Base-by-base conservation (phyloP, 2,888 invertebrate genomes). In the Machimus atricapillus region DNA sequence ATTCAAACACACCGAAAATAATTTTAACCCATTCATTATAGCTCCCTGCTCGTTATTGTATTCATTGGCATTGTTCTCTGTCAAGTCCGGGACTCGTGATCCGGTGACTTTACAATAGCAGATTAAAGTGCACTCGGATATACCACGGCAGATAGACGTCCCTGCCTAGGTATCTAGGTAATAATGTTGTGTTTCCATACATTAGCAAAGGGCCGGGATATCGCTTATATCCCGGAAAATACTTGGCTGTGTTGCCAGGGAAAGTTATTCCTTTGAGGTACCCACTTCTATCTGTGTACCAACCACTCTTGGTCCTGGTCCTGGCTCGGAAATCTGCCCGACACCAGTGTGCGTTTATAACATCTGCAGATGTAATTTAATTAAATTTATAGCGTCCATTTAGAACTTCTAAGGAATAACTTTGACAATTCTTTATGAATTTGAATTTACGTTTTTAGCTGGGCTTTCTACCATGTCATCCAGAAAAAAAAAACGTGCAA, bases 51-150 rank as follows among this genome's bases (percentile, higher is more conserved):
- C 90, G 91, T 91, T 91, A 92, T 92, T 92, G 92, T 92, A 91
- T 92, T 92, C 91, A 91, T 92, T 92, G 91, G 90, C 90, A 90
- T 91, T 91, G 91, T 90, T 90, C 89, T 87, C 89, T 89, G 90
- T 89, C 90, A 89, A 89, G 90, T 90, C 90, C 89, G 90, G 89
- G 81, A 87, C 87, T 88, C 87, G 89, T 89, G 88, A 88, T 88
- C 89, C 89, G 56, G 34, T 19, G 77, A 81, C 88, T 89, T 87
- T 89, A 90, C 89, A 90, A 89, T 90, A 89, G 77, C 86, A 78
- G 78, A 78, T 78, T 78, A 78, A 78, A 86, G 77, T 58, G 52
- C 46, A 85, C 85, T 52, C 27, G 27, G 37, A n/a, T 81, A 34
- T 81, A 31, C 52, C 31, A 27, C 52, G 56, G 52, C 43, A 76